Percentiles rank a stretch among this genome's conserved stretches.
phyloP scores from a whole-genome alignment of 2,888 invertebrate genomes.

The Nomada goodeniana region DNA sequence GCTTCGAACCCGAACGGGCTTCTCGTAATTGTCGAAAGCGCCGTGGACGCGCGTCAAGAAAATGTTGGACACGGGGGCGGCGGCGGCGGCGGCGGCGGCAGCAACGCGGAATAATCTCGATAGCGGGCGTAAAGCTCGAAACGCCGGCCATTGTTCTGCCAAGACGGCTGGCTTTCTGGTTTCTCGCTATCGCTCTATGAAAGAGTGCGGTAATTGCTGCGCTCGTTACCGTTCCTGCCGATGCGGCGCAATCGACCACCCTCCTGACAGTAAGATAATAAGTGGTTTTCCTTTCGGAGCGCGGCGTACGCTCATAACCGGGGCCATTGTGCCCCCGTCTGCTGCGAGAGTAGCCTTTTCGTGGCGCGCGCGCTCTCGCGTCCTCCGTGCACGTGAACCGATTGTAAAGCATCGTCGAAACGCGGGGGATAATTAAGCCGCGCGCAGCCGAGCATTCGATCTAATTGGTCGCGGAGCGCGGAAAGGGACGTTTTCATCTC shows the following conservation, averaged over 20 bases:
- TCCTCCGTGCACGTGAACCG: slow-evolving; percentile 48
- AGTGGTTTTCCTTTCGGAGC: slow-evolving; percentile 73
- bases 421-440: slow-evolving; percentile 46
- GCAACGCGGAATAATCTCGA: slow-evolving; percentile 65
- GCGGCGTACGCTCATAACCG: slow-evolving; percentile 63
- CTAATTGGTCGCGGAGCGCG: slow-evolving; percentile 42
- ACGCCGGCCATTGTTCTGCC: slow-evolving; percentile 71
- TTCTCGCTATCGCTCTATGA: slow-evolving; percentile 70
- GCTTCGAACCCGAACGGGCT: background rate
- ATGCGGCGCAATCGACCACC: slow-evolving; percentile 72
- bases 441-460: slow-evolving; percentile 41
- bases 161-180: slow-evolving; percentile 69
- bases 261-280: slow-evolving; percentile 75
- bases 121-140: slow-evolving; percentile 57
- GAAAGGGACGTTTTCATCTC: slow-evolving; percentile 40
- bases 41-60: slow-evolving; percentile 44
- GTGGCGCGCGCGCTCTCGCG: slow-evolving; percentile 3
- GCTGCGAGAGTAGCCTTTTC: slow-evolving; percentile 60
- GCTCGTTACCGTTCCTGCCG: slow-evolving; percentile 75
- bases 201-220: slow-evolving; percentile 74
- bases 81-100: slow-evolving; percentile 37
- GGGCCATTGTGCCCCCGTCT: slow-evolving; percentile 54
- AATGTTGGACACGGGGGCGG: slow-evolving; percentile 58
- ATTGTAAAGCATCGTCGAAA: slow-evolving; percentile 63
- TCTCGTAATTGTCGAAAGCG: slow-evolving; percentile 41